Base-by-base conservation (phyloP, 1,140 invertebrate species). In the Ruditapes philippinarum region DNA sequence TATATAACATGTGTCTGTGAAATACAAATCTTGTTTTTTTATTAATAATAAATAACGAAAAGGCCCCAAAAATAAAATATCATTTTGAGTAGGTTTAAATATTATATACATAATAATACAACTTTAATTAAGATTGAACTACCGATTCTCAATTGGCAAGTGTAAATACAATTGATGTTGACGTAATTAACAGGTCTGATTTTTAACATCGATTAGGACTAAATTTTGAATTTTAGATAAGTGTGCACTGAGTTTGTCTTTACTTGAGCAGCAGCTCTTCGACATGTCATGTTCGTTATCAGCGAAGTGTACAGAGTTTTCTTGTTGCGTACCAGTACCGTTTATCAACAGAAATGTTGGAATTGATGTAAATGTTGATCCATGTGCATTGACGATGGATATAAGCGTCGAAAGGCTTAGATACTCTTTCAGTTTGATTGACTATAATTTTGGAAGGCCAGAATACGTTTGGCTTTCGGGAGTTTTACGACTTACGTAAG, bases 341-440 rank as follows among this genome's bases (percentile, higher is more conserved):
- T 25, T 62, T 1, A 65, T 65, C 2, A 57, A 54, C 3, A 22
- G 54, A 42, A 62, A 62, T 28, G 25, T 81, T 7, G 5, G 45
- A 51, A 17, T 81, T 3, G 19, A 62, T 40, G 14, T 81, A 25
- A 19, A 81, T 42, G 22, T 91, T 4, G 88, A 91, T 31, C 74
- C 87, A 11, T 91, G 90, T 68, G 31, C 40, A 36, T 79, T 74
- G 49, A 86, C 5, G 1, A 45, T 91, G 19, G 49, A n/a, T 28
- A 28, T 91, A 42, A 83, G 65, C 1, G 82, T 91, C 49, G 90
- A 91, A 38, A 73, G 81, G 17, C 60, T 80, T 60, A 25, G 51
- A 5, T 87, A 89, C 19, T 51, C 11, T 12, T 40, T 76, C 31
- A 65, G 40, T 28, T 65, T 91, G 0, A 60, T 76, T 22, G 76